These are phyloP conservation scores for Chlorops oryzae DNA, from an alignment of 1,140 invertebrate species.

Conservation along the genomic window DNA sequence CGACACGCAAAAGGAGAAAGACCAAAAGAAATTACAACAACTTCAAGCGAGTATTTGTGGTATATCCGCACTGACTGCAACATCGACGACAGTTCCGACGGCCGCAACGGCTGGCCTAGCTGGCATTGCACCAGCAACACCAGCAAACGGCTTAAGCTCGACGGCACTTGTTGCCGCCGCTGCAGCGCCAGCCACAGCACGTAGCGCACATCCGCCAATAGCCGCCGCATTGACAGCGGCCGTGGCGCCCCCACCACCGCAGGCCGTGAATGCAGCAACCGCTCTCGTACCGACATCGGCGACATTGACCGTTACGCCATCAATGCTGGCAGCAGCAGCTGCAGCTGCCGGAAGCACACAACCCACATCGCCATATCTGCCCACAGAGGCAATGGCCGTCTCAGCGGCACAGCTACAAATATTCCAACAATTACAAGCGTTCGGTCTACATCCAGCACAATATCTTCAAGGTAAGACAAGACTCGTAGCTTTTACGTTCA, in stretches of 20 bases:
- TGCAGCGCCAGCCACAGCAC: conserved; percentile 15
- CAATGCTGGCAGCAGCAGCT: conserved; percentile 29
- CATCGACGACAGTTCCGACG: conserved; percentile 28
- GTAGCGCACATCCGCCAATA: conserved; percentile 27
- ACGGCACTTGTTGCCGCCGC: conserved; percentile 8
- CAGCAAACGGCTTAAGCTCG: conserved; percentile 5
- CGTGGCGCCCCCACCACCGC: conserved; percentile 18
- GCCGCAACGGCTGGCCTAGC: conserved; percentile 20
- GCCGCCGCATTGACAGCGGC: conserved; percentile 31
- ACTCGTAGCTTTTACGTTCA: neutral
- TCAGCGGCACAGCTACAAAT: conserved; percentile 62
- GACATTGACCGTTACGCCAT: conserved; percentile 37
- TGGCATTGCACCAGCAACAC: conserved; percentile 7
- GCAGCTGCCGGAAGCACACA: conserved; percentile 34
- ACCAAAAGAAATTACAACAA: conserved; percentile 90
- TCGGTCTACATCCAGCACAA: conserved; percentile 68
- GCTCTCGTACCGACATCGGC: conserved; percentile 24
- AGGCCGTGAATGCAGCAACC: conserved; percentile 25
- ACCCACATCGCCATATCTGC: conserved; percentile 25
- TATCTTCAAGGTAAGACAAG: conserved; percentile 53
- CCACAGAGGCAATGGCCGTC: conserved; percentile 50
- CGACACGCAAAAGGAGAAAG: conserved; percentile 98
- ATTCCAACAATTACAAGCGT: conserved; percentile 69
- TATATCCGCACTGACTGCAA: conserved; percentile 54
- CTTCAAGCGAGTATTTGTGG: conserved; percentile 78